Evolutionary conservation across 2,113 vertebrate species (phyloP), one percentile per base, ranked within the genome.

Genomic region (Jacana jacana): DNA sequence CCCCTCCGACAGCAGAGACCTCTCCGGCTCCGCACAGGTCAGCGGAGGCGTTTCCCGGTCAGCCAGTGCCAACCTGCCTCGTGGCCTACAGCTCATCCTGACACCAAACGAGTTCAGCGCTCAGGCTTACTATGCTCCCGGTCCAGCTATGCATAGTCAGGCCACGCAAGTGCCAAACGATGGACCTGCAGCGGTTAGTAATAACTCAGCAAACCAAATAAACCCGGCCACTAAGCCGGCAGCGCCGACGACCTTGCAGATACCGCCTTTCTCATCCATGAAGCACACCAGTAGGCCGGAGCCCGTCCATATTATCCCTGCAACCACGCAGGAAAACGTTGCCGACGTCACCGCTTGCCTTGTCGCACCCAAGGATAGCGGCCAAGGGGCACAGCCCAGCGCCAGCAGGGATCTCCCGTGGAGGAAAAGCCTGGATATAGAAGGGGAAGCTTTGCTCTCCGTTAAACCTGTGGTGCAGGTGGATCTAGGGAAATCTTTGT

Each of bases 31-130:
- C 33, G 98, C 98, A 33, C 99, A 99, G 86, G 98, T 98, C 46
- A 99, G 98, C 94, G 95, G 98, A 71, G 98, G 98, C 30, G 93
- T 98, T 48, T 97, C 98, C 65, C 98, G 98, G 91, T 99, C 99
- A 63, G 97, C 98, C 71, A 99, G 98, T 97, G 98, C 98, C 76
- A 99, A 99, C 96, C 98, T 99, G 88, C 98, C 99, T 17, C 98
- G 98, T 93, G 98, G 99, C 77, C 98, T 99, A 77, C 99, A 99
- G 92, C 98, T 99, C 94, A 99, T 99, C 90, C 97, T 99, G 82
- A 99, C 98, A 31, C 98, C 98, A 95, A 98, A 98, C 68, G 99
- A 99, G 95, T 98, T 99, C 61, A 98, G 98, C 95, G 98, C 98
- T 91, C 99, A 99, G 96, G 97, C 99, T 92, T 98, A 98, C 93